A percentile compares a stretch with the other conserved stretches of the same genome.
phyloP scores from a whole-genome alignment of 2,888 invertebrate species.

The Herminia tarsipennalis region DNA sequence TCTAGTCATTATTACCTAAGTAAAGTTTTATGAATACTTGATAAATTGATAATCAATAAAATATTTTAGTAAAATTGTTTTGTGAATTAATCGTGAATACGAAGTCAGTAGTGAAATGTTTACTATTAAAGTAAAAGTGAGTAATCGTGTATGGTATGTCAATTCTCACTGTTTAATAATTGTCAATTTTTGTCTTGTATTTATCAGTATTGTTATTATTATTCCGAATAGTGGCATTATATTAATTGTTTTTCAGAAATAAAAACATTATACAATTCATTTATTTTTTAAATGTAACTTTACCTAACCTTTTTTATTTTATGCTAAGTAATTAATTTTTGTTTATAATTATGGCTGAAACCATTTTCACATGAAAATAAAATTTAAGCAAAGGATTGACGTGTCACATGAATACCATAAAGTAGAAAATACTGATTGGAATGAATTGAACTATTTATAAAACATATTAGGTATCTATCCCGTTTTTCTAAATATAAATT shows the following conservation, averaged over 20 bases:
- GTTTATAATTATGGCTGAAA: too few species aligned
- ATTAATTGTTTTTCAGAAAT: too few species aligned
- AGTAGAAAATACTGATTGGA: constrained; percentile 46
- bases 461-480: constrained; percentile 65
- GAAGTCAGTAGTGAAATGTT: constrained; percentile 43
- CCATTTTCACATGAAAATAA: too few species aligned
- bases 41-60: background rate
- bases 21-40: background rate
- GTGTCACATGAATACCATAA: constrained; percentile 57
- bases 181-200: constrained; percentile 51
- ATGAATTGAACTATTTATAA: constrained; percentile 54
- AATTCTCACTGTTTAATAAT: constrained; percentile 41
- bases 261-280: too few species aligned
- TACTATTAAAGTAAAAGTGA: constrained; percentile 27
- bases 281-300: too few species aligned
- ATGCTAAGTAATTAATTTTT: background rate
- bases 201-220: background rate
- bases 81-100: constrained; percentile 49
- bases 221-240: background rate
- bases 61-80: too few species aligned
- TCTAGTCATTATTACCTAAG: constrained; percentile 2
- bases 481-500: constrained; percentile 64
- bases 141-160: constrained; percentile 49
- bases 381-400: constrained; percentile 57
- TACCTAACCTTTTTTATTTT: too few species aligned